Evolutionary conservation across 2,888 invertebrate genomes (phyloP).

Genomic region (Tetrapedia diversipes): DNA sequence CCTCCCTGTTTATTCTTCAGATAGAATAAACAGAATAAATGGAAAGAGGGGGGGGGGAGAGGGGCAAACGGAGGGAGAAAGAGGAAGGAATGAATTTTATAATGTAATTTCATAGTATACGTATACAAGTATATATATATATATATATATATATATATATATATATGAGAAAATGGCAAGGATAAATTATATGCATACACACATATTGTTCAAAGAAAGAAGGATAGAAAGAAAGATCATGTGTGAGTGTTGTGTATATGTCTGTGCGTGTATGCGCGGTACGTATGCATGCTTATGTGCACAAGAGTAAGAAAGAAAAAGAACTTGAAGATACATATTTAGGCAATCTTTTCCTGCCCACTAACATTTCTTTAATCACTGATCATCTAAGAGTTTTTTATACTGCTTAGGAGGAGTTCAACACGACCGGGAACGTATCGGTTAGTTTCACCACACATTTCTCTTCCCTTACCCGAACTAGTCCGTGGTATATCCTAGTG

Average conservation of each 20-base stretch:
- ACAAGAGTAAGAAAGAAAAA: slow-evolving; percentile 28
- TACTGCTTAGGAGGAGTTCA: slow-evolving; percentile 11
- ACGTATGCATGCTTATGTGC: not conserved
- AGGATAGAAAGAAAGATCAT: slow-evolving; percentile 27
- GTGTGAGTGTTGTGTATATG: not conserved
- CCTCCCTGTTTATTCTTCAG: slow-evolving; percentile 57
- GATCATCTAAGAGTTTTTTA: slow-evolving; percentile 5
- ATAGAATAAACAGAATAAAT: slow-evolving; percentile 65
- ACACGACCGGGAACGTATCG: slow-evolving; percentile 47
- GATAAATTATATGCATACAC: slow-evolving; percentile 57
- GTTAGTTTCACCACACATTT: slow-evolving; percentile 56
- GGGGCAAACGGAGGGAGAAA: slow-evolving; percentile 31
- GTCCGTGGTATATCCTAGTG: slow-evolving; percentile 45
- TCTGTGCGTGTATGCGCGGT: not conserved
- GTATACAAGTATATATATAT: slow-evolving; percentile 24
- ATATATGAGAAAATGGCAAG: slow-evolving; percentile 40
- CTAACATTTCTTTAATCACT: slow-evolving; percentile 36
- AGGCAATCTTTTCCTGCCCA: slow-evolving; percentile 26
- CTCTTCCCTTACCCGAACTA: slow-evolving; percentile 60
- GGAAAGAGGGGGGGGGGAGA: slow-evolving; percentile 31
- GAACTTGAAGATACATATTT: slow-evolving; percentile 30
- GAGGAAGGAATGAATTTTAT: slow-evolving; percentile 45
- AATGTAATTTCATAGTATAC: slow-evolving; percentile 35
- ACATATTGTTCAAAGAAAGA: slow-evolving; percentile 59
- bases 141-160: not conserved